phyloP scores from a whole-genome alignment of 2,797 vertebrate genomes.

The Lithobates sylvaticus region DNA sequence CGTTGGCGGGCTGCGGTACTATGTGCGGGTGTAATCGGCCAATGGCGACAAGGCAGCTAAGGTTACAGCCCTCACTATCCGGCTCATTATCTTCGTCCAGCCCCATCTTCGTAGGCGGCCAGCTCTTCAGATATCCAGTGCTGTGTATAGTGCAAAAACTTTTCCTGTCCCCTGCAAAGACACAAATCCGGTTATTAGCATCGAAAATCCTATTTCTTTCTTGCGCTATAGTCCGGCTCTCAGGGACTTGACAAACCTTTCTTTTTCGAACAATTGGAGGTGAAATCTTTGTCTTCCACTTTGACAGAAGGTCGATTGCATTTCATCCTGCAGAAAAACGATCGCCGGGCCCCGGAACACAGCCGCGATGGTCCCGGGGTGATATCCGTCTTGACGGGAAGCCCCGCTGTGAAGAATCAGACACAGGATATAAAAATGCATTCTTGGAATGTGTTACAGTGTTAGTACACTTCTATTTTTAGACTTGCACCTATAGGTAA shows the following conservation, averaged over 20 bases:
- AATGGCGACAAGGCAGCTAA: constrained; percentile 98
- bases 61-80: constrained; percentile 95
- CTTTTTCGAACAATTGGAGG: constrained; percentile 98
- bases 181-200: constrained; percentile 8
- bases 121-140: constrained; percentile 98
- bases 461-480: too few species aligned
- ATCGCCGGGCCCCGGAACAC: constrained; percentile 94
- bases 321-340: constrained; percentile 99
- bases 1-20: constrained; percentile 87
- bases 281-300: constrained; percentile 97
- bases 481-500: too few species aligned
- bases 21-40: constrained; percentile 94
- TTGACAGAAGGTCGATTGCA: constrained; percentile 97
- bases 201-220: not conserved
- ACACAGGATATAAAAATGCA: not conserved
- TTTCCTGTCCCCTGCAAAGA: constrained; percentile 89
- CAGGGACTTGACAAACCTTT: constrained; percentile 82
- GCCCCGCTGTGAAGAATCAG: constrained; percentile 82
- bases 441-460: too few species aligned
- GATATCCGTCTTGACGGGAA: constrained; percentile 97
- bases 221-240: too few species aligned
- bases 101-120: constrained; percentile 98
- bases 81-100: constrained; percentile 96
- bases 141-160: constrained; percentile 99
- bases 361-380: constrained; percentile 94